Evolutionary conservation across 1,140 invertebrate species (phyloP).

Genomic region (Bombyx mandarina): DNA sequence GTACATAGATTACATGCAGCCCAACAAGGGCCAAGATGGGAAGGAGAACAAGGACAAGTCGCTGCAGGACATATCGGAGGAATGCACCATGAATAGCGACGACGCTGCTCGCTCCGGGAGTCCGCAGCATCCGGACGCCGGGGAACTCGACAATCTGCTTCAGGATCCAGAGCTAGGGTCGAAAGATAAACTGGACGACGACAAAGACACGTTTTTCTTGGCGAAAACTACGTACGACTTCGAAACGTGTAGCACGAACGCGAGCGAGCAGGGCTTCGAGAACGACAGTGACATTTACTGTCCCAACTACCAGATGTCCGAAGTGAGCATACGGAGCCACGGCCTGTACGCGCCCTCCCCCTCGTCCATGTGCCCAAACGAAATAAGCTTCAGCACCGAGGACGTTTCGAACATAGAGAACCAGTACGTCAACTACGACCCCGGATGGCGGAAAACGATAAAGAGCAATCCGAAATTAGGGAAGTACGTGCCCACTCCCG

Average conservation of each 20-base stretch:
- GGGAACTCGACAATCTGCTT: slow-evolving; percentile 40
- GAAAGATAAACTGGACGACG: slow-evolving; percentile 49
- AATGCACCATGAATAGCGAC: slow-evolving; percentile 56
- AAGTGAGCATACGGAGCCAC: slow-evolving; percentile 74
- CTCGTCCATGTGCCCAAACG: slow-evolving; percentile 67
- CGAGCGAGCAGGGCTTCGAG: slow-evolving; percentile 61
- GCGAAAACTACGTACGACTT: slow-evolving; percentile 63
- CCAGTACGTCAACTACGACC: slow-evolving; percentile 66
- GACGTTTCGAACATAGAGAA: slow-evolving; percentile 62
- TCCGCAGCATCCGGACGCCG: slow-evolving; percentile 31
- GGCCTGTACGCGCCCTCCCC: slow-evolving; percentile 73
- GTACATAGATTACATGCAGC: slow-evolving; percentile 62
- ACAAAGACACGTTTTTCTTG: slow-evolving; percentile 57
- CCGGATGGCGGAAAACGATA: slow-evolving; percentile 59
- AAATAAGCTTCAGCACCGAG: slow-evolving; percentile 66
- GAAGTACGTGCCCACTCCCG: slow-evolving; percentile 58
- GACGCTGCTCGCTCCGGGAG: slow-evolving; percentile 47
- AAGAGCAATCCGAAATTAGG: slow-evolving; percentile 61
- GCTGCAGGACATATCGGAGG: slow-evolving; percentile 58
- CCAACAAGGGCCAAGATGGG: slow-evolving; percentile 35
- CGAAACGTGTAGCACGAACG: slow-evolving; percentile 69
- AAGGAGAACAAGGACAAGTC: slow-evolving; percentile 49
- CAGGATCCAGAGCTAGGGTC: slow-evolving; percentile 31
- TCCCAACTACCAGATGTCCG: slow-evolving; percentile 74
- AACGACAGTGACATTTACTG: slow-evolving; percentile 73